phyloP scores from a whole-genome alignment of 2,113 vertebrate species.

The Oncorhynchus masou region DNA sequence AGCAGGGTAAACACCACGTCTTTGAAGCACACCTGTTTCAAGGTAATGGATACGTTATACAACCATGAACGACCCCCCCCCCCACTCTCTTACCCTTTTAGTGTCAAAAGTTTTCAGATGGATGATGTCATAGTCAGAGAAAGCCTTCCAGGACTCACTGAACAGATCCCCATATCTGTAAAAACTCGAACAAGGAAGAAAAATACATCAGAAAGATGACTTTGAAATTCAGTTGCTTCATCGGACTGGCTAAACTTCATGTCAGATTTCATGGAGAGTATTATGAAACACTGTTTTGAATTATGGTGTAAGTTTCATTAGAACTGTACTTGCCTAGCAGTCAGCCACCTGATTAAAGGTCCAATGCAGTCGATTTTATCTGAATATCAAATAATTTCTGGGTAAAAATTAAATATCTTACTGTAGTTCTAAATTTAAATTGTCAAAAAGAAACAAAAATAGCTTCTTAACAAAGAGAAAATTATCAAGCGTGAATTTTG shows the following conservation, averaged over 20 bases:
- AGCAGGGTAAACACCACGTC: slow-evolving; percentile 90
- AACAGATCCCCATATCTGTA: slow-evolving; percentile 95
- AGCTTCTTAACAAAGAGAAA: too few species aligned
- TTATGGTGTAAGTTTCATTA: too few species aligned
- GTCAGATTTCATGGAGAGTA: background rate
- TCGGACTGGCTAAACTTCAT: too few species aligned
- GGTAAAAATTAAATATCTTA: too few species aligned
- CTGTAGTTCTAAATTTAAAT: too few species aligned
- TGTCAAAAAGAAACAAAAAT: too few species aligned
- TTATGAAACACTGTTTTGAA: background rate
- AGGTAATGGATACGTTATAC: slow-evolving; percentile 16
- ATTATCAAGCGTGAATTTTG: too few species aligned
- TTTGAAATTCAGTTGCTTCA: background rate
- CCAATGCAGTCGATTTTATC: too few species aligned
- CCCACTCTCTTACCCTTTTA: slow-evolving; percentile 79
- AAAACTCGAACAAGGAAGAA: slow-evolving; percentile 77
- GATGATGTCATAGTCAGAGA: slow-evolving; percentile 85
- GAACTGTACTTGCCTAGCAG: background rate
- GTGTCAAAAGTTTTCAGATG: slow-evolving; percentile 91
- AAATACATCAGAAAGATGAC: background rate
- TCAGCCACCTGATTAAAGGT: too few species aligned
- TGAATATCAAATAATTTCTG: too few species aligned
- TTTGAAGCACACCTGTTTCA: slow-evolving; percentile 88
- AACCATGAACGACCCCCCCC: background rate
- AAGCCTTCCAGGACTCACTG: slow-evolving; percentile 89